A percentile compares a stretch with the other conserved stretches of the same genome.
Conservation (phyloP, 2,113 vertebrate species). For the Herpetotheres cachinnans region DNA sequence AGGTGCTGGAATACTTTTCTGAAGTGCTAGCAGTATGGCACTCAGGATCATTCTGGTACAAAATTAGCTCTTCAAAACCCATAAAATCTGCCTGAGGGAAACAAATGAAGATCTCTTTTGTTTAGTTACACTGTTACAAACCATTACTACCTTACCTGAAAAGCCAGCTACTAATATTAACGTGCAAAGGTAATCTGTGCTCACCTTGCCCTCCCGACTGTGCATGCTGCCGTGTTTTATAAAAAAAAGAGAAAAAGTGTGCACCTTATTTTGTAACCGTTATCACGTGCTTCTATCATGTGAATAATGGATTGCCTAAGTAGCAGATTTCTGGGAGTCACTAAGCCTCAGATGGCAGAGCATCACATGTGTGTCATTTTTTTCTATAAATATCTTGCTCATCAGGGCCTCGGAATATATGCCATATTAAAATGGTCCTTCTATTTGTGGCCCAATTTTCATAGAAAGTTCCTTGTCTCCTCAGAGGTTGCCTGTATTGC, state of each 20-base stretch:
- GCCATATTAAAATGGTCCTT: neutral
- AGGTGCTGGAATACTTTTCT: slow-evolving; percentile 22
- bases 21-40: neutral
- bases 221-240: neutral
- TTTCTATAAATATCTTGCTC: neutral
- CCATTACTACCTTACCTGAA: neutral
- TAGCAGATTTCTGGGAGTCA: slow-evolving; percentile 14
- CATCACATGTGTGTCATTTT: neutral
- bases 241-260: neutral
- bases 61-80: slow-evolving; percentile 18
- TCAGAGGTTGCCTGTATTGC: neutral
- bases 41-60: slow-evolving; percentile 15
- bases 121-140: neutral
- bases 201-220: neutral
- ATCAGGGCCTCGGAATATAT: neutral
- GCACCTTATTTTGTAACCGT: neutral
- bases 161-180: neutral
- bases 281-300: neutral
- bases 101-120: neutral
- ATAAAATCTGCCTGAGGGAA: neutral
- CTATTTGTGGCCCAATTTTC: neutral
- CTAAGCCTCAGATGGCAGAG: neutral
- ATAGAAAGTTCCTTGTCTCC: neutral
- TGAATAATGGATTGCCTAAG: neutral
- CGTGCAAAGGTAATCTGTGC: neutral